A percentile compares a stretch with the other conserved stretches of the same genome.
Evolutionary conservation across 2,797 vertebrate species (phyloP).

Genomic region (Galagoides demidoff): DNA sequence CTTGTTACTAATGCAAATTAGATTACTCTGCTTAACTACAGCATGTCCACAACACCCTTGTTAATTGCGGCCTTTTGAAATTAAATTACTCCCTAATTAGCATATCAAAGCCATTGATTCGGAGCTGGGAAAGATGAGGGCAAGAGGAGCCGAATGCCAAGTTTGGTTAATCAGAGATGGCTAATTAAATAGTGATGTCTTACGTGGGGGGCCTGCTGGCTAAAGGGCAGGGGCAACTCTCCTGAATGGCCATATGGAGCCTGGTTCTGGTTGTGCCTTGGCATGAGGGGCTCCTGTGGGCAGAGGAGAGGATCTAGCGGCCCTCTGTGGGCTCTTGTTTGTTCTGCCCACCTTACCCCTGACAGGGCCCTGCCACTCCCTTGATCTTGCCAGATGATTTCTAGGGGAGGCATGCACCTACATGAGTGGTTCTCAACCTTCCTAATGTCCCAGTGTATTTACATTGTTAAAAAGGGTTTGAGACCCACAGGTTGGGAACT

Average conservation of each 20-base stretch:
- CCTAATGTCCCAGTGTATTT: no score
- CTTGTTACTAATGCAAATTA: conserved; percentile 99
- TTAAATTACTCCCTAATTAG: conserved; percentile 99
- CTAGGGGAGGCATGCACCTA: neutral
- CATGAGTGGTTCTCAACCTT: no score
- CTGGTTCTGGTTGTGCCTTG: conserved; percentile 15
- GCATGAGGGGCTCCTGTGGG: conserved; percentile 1
- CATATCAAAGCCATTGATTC: conserved; percentile 99
- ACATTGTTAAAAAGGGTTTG: no score
- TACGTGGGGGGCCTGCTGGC: conserved; percentile 77
- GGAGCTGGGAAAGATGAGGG: conserved; percentile 93
- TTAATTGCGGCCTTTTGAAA: conserved; percentile 99
- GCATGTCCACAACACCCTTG: conserved; percentile 99
- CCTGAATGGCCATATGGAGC: conserved; percentile 71
- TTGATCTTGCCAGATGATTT: neutral
- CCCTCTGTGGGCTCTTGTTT: neutral
- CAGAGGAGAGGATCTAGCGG: neutral
- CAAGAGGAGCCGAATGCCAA: conserved; percentile 98
- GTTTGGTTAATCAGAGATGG: conserved; percentile 98
- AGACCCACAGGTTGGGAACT: no score
- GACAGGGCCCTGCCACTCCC: neutral
- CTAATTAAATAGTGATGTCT: conserved; percentile 98
- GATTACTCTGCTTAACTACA: conserved; percentile 99
- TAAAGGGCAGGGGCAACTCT: conserved; percentile 80
- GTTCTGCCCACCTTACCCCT: neutral